These are phyloP conservation scores for Tachina lurida DNA, from an alignment of 2,888 invertebrate genomes.

Conservation along the genomic window DNA sequence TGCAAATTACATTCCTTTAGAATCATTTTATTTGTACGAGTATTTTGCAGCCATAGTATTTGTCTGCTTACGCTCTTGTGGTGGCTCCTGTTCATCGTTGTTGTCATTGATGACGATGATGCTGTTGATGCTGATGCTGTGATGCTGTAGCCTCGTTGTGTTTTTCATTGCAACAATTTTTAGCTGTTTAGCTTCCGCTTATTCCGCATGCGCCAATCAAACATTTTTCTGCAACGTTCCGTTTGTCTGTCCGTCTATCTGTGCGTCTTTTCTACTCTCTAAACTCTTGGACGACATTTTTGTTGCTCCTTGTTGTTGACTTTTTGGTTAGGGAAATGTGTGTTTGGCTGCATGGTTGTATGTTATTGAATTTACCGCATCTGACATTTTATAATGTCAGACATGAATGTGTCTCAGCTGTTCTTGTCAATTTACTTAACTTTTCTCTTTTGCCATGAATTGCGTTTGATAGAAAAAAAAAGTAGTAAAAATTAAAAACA, in stretches of 20 bases:
- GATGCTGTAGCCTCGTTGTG: conserved; percentile 50
- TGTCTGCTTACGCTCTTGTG: background rate
- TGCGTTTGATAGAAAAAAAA: conserved; percentile 6
- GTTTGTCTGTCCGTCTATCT: no score
- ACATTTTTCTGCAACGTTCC: conserved; percentile 53
- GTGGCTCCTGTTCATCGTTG: conserved; percentile 29
- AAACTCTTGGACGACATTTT: background rate
- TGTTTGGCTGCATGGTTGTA: conserved; percentile 19
- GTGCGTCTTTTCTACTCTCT: background rate
- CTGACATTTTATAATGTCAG: conserved; percentile 66
- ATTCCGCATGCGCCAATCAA: conserved; percentile 67
- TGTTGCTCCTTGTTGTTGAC: conserved; percentile 33
- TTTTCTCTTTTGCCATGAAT: conserved; percentile 8
- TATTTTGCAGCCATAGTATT: conserved; percentile 10
- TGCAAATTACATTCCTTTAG: conserved; percentile 32
- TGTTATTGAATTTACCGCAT: conserved; percentile 66
- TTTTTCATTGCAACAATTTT: background rate
- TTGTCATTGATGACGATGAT: conserved; percentile 45
- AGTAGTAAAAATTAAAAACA: background rate
- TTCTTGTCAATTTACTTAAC: conserved; percentile 70
- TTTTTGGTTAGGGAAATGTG: conserved; percentile 36
- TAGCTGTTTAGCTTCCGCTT: conserved; percentile 40
- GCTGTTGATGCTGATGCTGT: conserved; percentile 20
- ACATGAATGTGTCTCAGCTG: conserved; percentile 71
- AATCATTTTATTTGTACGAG: background rate